Conservation (phyloP, 2,113 vertebrate species). For the Onychorhynchus coronatus region DNA sequence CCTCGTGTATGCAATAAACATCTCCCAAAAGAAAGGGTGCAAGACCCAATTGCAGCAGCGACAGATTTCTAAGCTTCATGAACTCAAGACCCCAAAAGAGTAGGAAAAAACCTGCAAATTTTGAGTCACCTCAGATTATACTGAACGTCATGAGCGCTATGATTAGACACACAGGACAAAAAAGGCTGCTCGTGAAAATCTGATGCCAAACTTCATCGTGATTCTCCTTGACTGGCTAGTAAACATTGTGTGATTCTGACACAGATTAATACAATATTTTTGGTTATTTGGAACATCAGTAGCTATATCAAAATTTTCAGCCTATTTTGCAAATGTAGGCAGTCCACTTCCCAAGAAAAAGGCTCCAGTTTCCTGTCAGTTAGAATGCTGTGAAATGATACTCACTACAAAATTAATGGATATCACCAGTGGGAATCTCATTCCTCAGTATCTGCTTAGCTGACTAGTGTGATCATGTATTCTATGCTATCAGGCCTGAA, state of each 20-base stretch:
- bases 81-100: neutral
- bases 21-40: accelerated
- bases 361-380: neutral
- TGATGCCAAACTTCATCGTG: neutral
- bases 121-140: neutral
- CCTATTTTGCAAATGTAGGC: neutral
- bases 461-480: neutral
- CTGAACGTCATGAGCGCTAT: accelerated
- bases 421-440: neutral
- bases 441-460: neutral
- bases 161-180: neutral
- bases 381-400: neutral
- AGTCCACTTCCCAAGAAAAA: neutral
- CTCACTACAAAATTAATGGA: neutral
- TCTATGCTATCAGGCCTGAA: too few species aligned
- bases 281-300: neutral
- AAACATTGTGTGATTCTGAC: neutral
- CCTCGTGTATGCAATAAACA: neutral
- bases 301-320: neutral
- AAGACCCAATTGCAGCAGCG: accelerated
- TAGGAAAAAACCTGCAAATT: neutral
- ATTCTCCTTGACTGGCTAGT: neutral
- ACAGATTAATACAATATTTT: neutral
- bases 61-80: neutral
- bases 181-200: neutral